Base-by-base conservation (phyloP, 2,113 vertebrate species). In the Thamnaconus septentrionalis region DNA sequence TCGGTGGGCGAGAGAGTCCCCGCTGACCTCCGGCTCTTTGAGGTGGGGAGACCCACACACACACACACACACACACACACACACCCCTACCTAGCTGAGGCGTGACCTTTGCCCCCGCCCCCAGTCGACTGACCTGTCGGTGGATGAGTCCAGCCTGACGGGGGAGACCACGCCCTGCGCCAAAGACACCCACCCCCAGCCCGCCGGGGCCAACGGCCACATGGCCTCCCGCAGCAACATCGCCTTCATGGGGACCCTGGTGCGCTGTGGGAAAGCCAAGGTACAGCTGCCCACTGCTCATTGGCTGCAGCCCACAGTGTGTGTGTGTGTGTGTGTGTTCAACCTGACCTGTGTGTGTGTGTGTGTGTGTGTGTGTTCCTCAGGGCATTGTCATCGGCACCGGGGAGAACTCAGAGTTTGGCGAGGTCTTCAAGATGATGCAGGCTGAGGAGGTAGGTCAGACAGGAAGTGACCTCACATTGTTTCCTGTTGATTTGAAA, bases 371-470 rank as follows among this genome's bases (percentile, higher is more conserved):
- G 50, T 4, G n/a, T n/a, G 18, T 64, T 58, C 59, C 84, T 61
- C 82, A 98, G 97, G 97, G 97, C 9, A 94, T 99, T 76, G 96
- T 98, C 83, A 98, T 98, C 83, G 97, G 97, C 85, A 98, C 97
- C 12, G 97, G 97, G 70, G 97, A 99, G 89, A 96, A 94, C 86
- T 98, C 97, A 0, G 96, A 98, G 85, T 98, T 99, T 76, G 97
- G 97, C 0, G 97, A 99, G 41, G 95, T 99, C 60, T 98, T 99
- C 87, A 99, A 98, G 90, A 99, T 99, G 97, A 99, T 99, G 97
- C 97, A 98, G 79, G 97, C 97, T 61, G 97, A 99, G 72, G 97
- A 99, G 92, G 97, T 98, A 81, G 0, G 18, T 31, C 18, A 31
- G 18, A 31, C 18, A 31, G 18, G 18, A 2, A 31, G 18, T 31